Evolutionary conservation across 53 echinoderm and acorn worm genomes (phyloP).

Genomic region (Glandiceps talaboti): DNA sequence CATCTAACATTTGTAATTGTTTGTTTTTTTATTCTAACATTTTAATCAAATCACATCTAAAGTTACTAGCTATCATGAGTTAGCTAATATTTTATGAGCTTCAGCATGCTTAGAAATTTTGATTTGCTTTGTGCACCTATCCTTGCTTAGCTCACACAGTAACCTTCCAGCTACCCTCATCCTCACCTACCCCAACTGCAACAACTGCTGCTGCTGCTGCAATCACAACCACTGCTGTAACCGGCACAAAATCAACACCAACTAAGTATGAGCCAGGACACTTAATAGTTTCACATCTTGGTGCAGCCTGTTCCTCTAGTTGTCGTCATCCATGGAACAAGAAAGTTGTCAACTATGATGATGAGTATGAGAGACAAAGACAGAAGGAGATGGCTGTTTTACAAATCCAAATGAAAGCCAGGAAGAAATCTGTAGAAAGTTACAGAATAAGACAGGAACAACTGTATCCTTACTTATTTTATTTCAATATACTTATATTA

Average conservation of each 20-base stretch:
- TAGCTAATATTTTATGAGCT: too few relatives aligned
- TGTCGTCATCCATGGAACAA: background rate
- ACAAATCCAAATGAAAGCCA: conserved; percentile 62
- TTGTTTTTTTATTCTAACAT: too few relatives aligned
- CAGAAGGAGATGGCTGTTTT: conserved; percentile 80
- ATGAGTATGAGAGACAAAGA: conserved; percentile 33
- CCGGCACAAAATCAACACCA: background rate
- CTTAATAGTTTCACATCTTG: background rate
- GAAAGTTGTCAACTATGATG: conserved; percentile 5
- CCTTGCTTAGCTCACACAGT: background rate
- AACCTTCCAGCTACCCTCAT: background rate
- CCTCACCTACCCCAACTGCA: background rate
- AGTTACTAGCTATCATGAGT: too few relatives aligned
- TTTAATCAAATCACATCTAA: too few relatives aligned
- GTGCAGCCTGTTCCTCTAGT: background rate
- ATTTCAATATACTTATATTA: too few relatives aligned
- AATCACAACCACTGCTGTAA: background rate
- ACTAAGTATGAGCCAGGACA: background rate
- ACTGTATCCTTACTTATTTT: conserved; percentile 99
- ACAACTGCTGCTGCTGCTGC: background rate
- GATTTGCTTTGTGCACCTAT: background rate
- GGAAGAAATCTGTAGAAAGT: conserved; percentile 71
- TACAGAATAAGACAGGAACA: conserved; percentile 76
- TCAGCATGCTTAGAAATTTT: background rate
- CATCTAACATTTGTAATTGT: too few relatives aligned